Percentiles rank a stretch among this genome's conserved stretches.
Evolutionary conservation across 2,888 invertebrate species (phyloP).

Genomic region (Tiliacea citrago): DNA sequence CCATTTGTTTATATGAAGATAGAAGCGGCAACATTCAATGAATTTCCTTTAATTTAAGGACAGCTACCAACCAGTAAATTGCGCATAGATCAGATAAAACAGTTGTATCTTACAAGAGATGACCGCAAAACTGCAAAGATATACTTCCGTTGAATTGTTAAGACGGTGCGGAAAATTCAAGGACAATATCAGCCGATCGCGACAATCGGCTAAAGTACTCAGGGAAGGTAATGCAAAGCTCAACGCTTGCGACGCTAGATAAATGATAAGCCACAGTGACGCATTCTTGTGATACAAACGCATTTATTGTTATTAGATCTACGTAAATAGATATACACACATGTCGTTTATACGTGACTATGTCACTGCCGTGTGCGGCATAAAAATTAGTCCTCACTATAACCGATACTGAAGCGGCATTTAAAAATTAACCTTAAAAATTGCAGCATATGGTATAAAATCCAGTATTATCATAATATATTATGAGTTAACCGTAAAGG

Average conservation of each 20-base stretch:
- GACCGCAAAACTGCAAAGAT: constrained; percentile 33
- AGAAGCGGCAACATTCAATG: constrained; percentile 10
- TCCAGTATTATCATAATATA: constrained; percentile 32
- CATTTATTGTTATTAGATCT: constrained; percentile 70
- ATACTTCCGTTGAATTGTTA: constrained; percentile 35
- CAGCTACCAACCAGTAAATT: constrained; percentile 15
- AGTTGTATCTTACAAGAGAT: constrained; percentile 23
- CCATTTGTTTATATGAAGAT: constrained; percentile 9
- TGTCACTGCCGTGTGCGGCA: constrained; percentile 76
- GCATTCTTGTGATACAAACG: constrained; percentile 64
- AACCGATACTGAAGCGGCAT: constrained; percentile 55
- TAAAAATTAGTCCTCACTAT: constrained; percentile 73
- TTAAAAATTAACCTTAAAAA: constrained; percentile 61
- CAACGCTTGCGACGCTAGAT: constrained; percentile 30
- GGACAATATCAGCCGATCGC: constrained; percentile 38
- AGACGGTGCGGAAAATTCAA: constrained; percentile 30
- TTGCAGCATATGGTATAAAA: constrained; percentile 60
- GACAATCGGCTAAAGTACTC: constrained; percentile 6
- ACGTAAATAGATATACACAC: constrained; percentile 70
- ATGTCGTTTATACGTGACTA: constrained; percentile 78
- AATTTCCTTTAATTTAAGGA: constrained; percentile 20
- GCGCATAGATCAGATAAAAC: constrained; percentile 24
- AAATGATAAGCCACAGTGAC: constrained; percentile 60
- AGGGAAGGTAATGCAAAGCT: constrained; percentile 45
- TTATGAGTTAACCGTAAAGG: constrained; percentile 55